Conservation (phyloP, 2,888 invertebrate species). For the Drosophila percnosoma region DNA sequence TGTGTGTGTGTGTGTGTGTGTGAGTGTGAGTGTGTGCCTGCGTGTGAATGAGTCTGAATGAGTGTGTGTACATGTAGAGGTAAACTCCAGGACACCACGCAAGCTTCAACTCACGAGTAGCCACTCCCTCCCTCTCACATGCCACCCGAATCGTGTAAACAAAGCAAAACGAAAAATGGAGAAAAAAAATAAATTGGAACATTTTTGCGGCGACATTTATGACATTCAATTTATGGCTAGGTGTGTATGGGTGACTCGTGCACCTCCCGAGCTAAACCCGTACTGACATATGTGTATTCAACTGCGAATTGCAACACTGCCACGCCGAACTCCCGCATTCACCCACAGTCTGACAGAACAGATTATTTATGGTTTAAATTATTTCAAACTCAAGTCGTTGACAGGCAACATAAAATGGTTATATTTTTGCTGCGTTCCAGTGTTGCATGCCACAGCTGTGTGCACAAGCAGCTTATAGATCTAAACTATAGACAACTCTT, state of each 20-base stretch:
- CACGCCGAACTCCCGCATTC: constrained; percentile 13
- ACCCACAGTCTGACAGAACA: constrained; percentile 11
- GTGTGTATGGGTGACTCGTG: constrained; percentile 1
- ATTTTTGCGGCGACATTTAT: constrained; percentile 37
- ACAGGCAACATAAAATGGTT: constrained; percentile 12
- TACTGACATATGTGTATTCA: background rate
- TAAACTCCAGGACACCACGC: constrained; percentile 41
- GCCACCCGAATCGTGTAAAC: constrained; percentile 35
- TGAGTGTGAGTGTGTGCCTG: background rate
- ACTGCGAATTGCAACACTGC: background rate
- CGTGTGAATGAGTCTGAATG: background rate
- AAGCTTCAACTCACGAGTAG: background rate
- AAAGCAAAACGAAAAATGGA: constrained; percentile 32
- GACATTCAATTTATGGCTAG: constrained; percentile 29
- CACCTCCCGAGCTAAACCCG: constrained; percentile 14
- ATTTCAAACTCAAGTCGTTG: constrained; percentile 21
- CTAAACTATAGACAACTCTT: background rate
- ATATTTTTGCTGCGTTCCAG: background rate
- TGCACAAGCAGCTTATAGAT: constrained; percentile 6
- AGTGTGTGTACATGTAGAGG: constrained; percentile 21
- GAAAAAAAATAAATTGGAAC: constrained; percentile 25
- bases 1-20: background rate
- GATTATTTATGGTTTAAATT: constrained; percentile 48
- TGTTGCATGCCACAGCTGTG: constrained; percentile 23
- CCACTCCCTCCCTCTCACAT: background rate